Evolutionary conservation across 35 echinoderm and acorn worm species (phyloP).

Genomic region (Hemicentrotus pulcherrimus): DNA sequence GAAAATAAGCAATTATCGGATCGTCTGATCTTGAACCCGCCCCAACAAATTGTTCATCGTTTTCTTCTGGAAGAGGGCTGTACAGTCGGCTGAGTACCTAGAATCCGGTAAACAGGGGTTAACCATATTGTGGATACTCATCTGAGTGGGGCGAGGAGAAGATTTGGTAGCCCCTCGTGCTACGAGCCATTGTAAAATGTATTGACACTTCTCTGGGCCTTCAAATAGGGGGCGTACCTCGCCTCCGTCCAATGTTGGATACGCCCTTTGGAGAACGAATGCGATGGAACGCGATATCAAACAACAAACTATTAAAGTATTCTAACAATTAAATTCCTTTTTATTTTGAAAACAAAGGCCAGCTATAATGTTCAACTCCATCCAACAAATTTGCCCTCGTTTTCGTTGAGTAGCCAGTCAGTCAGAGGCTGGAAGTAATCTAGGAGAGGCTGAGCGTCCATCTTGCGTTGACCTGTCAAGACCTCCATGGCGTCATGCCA

Average conservation of each 20-base stretch:
- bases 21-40: too few species aligned
- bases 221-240: neutral
- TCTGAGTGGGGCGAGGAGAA: too few species aligned
- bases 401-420: conserved; percentile 62
- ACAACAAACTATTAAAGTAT: neutral
- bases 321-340: neutral
- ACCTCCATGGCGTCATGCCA: conserved; percentile 84
- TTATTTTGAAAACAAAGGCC: neutral
- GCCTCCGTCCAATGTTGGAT: neutral
- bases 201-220: neutral
- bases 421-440: conserved; percentile 87
- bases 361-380: neutral
- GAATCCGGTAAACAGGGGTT: too few species aligned
- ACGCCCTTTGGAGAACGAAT: neutral
- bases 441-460: conserved; percentile 65
- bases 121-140: too few species aligned
- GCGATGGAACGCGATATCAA: neutral
- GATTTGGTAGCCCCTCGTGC: too few species aligned
- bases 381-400: conserved; percentile 18
- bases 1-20: too few species aligned
- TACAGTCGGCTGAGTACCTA: too few species aligned
- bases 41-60: too few species aligned
- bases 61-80: too few species aligned
- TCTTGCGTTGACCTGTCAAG: conserved; percentile 70
- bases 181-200: too few species aligned